Percentiles rank a stretch among this genome's conserved stretches.
These are phyloP conservation scores for Drosophila pseudoobscura DNA, from an alignment of 1,140 invertebrate genomes.

Conservation along the genomic window DNA sequence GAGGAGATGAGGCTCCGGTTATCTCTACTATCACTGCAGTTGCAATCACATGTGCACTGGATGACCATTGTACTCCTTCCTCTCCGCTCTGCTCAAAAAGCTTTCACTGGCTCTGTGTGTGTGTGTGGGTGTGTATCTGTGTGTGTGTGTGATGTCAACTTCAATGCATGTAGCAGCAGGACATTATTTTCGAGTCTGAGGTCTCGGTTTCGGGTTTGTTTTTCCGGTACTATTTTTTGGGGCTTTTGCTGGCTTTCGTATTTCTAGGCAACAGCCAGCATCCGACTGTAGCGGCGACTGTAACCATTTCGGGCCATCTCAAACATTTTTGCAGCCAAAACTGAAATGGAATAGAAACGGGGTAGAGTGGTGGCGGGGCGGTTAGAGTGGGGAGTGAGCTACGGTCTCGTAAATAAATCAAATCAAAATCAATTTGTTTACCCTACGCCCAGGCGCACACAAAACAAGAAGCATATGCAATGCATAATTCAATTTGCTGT, in stretches of 20 bases:
- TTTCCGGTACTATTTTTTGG: slow-evolving; percentile 10
- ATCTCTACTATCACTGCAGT: slow-evolving; percentile 79
- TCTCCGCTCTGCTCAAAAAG: slow-evolving; percentile 13
- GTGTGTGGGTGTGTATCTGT: slow-evolving; percentile 12
- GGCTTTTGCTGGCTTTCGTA: slow-evolving; percentile 3
- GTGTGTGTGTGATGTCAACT: slow-evolving; percentile 38
- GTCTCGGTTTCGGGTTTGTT: slow-evolving; percentile 41
- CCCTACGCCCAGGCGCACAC: slow-evolving; percentile 45
- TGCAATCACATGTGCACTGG: slow-evolving; percentile 81
- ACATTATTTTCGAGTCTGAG: slow-evolving; percentile 55
- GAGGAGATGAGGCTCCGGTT: slow-evolving; percentile 67
- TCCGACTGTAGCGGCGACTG: slow-evolving; percentile 10
- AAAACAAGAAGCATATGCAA: slow-evolving; percentile 59
- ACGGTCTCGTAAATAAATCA: slow-evolving; percentile 68
- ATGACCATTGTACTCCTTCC: slow-evolving; percentile 70
- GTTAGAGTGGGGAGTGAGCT: background rate
- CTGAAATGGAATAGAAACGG: background rate
- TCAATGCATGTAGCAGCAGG: slow-evolving; percentile 42
- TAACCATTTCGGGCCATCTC: slow-evolving; percentile 50
- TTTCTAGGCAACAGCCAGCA: slow-evolving; percentile 41
- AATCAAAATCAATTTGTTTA: slow-evolving; percentile 81
- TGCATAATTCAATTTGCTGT: slow-evolving; percentile 79
- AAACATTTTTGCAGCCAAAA: slow-evolving; percentile 21
- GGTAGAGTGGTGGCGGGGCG: background rate
- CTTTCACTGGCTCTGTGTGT: slow-evolving; percentile 13